phyloP scores from a whole-genome alignment of 2,888 invertebrate species.

The Aproaerema taeniolella region DNA sequence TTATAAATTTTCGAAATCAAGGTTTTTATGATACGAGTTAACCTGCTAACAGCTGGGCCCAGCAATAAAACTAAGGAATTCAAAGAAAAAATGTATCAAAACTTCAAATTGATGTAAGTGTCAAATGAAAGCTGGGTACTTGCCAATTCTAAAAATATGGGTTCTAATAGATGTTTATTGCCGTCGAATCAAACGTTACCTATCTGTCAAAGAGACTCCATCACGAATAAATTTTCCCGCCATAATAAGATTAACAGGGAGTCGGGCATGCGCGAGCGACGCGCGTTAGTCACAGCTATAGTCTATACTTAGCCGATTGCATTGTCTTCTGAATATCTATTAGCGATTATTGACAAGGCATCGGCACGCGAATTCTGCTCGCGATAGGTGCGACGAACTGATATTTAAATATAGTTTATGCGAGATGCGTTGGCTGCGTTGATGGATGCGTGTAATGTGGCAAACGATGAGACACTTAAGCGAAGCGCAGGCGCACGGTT shows the following conservation, averaged over 20 bases:
- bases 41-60: neutral
- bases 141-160: conserved; percentile 16
- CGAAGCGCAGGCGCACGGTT: conserved; percentile 27
- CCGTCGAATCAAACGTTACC: conserved; percentile 48
- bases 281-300: conserved; percentile 66
- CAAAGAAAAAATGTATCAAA: conserved; percentile 3
- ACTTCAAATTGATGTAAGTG: conserved; percentile 6
- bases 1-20: too few species aligned
- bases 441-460: too few species aligned
- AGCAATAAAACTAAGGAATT: conserved; percentile 1
- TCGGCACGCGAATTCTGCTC: conserved; percentile 71
- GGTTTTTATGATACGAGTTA: too few species aligned
- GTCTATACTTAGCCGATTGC: conserved; percentile 72
- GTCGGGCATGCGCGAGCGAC: conserved; percentile 35
- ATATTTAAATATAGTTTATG: conserved; percentile 73
- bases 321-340: conserved; percentile 78
- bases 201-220: conserved; percentile 61
- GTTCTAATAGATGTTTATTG: conserved; percentile 19
- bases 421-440: too few species aligned
- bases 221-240: conserved; percentile 67
- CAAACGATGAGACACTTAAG: too few species aligned
- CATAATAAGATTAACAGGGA: conserved; percentile 72
- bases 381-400: conserved; percentile 73
- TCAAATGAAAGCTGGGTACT: conserved; percentile 12
- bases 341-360: conserved; percentile 77